These are phyloP conservation scores for Papilio elwesi DNA, from an alignment of 2,888 invertebrate species.

Conservation along the genomic window DNA sequence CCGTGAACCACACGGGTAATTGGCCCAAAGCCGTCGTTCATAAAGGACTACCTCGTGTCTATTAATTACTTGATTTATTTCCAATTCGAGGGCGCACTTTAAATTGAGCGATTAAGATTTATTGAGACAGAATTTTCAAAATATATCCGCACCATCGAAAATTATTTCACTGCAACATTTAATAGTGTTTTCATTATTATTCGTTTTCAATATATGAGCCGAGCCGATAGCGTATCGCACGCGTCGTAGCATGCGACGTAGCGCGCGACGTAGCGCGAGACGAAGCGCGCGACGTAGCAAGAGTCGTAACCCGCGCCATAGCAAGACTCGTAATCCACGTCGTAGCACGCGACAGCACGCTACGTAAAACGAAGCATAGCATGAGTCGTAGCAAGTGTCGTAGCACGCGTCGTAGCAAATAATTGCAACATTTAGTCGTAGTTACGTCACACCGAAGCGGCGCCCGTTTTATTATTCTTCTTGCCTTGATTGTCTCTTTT, in stretches of 20 bases:
- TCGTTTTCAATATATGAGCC: too few species aligned
- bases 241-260: background rate
- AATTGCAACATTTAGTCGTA: too few species aligned
- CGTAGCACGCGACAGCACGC: background rate
- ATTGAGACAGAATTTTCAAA: background rate
- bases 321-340: too few species aligned
- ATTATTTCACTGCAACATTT: slow-evolving; percentile 1
- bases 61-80: slow-evolving; percentile 37
- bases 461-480: too few species aligned
- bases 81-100: slow-evolving; percentile 7
- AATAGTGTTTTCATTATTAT: background rate
- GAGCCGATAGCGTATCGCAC: background rate
- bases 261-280: background rate
- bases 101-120: slow-evolving; percentile 28
- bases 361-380: too few species aligned
- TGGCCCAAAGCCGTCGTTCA: slow-evolving; percentile 40
- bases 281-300: background rate
- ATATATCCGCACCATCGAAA: background rate
- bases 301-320: too few species aligned
- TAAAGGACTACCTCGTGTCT: slow-evolving; percentile 16
- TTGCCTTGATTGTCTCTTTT: background rate
- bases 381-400: background rate
- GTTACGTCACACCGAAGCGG: too few species aligned
- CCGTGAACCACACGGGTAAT: slow-evolving; percentile 50
- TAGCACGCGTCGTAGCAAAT: background rate